Base-by-base conservation (phyloP, 2,113 vertebrate genomes). In the Hippocampus abdominalis region DNA sequence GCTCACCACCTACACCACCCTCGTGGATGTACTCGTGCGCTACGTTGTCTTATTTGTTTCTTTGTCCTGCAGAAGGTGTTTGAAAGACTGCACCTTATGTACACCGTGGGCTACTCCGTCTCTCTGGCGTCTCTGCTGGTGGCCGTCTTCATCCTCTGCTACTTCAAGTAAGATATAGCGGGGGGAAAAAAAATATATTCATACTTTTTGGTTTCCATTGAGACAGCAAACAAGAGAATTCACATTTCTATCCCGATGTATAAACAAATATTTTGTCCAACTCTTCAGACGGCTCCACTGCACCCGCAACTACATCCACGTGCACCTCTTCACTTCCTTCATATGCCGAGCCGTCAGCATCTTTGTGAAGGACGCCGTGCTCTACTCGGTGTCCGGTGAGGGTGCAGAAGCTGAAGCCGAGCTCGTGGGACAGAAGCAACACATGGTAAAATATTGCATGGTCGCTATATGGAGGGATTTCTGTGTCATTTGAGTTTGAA, bases 271-370 rank as follows among this genome's bases (percentile, higher is more conserved):
- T 20, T 6, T 49, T 6, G 46, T 49, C 6, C 16, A 20, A 18
- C 46, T 29, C 21, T 48, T 20, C 74, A 96, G 95, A 78, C 93
- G 94, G 67, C 93, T 97, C 62, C 95, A 97, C 88, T 97, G 95
- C 87, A 96, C 95, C 0, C 91, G 95, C 51, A 96, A 96, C 69
- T 96, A 94, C 91, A 96, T 97, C 91, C 95, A 97, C 73, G 83
- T 95, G 20, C 94, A 96, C 81, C 94, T 97, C 74, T 97, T 97
- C 81, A 75, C 91, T 51, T 97, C 95, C 79, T 97, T 96, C 88
- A 93, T 97, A 68, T 96, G 93, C 81, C 93, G 95, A 18, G 95
- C 95, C 0, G 71, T 92, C 72, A 96, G 95, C 86, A 96, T 96
- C 83, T 97, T 97, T 0, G 83, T 95, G 61, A 97, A 96, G 84